phyloP scores from a whole-genome alignment of 2,797 vertebrate genomes.

The Poeciliopsis paucimaculata region DNA sequence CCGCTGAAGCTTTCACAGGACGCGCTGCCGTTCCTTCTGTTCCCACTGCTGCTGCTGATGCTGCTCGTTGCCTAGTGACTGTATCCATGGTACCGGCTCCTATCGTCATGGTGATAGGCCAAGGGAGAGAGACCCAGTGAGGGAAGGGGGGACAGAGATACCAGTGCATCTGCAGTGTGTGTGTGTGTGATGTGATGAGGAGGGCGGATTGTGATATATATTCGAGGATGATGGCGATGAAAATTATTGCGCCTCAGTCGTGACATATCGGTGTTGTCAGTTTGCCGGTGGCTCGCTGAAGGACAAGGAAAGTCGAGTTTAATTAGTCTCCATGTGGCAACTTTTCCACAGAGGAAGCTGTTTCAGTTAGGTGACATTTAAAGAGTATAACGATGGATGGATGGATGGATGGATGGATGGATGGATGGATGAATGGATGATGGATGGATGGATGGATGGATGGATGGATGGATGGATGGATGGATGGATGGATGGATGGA shows the following conservation, averaged over 20 bases:
- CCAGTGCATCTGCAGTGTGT: conserved; percentile 62
- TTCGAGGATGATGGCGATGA: conserved; percentile 19
- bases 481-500: background rate
- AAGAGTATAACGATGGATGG: background rate
- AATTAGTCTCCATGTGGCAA: conserved; percentile 12
- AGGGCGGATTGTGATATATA: conserved; percentile 42
- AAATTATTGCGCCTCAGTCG: conserved; percentile 7
- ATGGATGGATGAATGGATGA: background rate
- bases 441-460: too few relatives aligned
- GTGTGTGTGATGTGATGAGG: conserved; percentile 34
- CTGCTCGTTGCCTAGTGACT: conserved; percentile 79
- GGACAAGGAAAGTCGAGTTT: conserved; percentile 1
- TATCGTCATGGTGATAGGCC: conserved; percentile 77
- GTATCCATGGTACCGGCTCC: conserved; percentile 71
- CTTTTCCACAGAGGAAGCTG: conserved; percentile 10
- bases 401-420: background rate
- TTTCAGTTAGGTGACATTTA: background rate
- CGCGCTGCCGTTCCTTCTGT: conserved; percentile 57
- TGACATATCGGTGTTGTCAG: conserved; percentile 19
- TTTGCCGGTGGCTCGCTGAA: conserved; percentile 13
- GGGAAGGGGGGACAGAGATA: conserved; percentile 59
- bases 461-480: too few relatives aligned
- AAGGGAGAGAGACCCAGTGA: conserved; percentile 64
- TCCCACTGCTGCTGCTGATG: conserved; percentile 54
- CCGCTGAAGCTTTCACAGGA: conserved; percentile 58